phyloP scores from a whole-genome alignment of 2,113 vertebrate genomes.

The Dendropsophus ebraccatus region DNA sequence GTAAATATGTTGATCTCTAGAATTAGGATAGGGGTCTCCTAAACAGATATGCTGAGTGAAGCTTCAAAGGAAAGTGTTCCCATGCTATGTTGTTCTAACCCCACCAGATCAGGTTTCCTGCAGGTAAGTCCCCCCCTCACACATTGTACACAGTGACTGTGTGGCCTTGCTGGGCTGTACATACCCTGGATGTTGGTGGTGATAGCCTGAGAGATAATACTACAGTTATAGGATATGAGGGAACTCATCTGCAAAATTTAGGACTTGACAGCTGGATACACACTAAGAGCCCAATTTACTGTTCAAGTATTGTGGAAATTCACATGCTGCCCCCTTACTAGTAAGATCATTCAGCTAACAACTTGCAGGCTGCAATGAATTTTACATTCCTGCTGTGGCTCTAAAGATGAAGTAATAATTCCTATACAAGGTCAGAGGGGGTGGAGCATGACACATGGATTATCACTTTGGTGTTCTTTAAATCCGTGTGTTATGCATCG shows the following conservation, averaged over 20 bases:
- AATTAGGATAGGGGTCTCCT: conserved; percentile 32
- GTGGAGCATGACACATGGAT: background rate
- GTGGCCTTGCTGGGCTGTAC: conserved; percentile 11
- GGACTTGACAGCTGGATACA: conserved; percentile 28
- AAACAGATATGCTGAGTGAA: conserved; percentile 8
- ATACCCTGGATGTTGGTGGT: background rate
- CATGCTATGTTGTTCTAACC: conserved; percentile 23
- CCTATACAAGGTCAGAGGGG: background rate
- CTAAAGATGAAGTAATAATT: background rate
- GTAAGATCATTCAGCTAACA: background rate
- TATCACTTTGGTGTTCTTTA: background rate
- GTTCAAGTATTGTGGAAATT: background rate
- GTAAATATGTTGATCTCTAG: conserved; percentile 50
- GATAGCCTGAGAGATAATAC: conserved; percentile 24
- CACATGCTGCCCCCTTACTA: background rate
- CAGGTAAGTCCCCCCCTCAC: conserved; percentile 22
- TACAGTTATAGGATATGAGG: background rate
- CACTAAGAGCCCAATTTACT: background rate
- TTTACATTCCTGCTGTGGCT: background rate
- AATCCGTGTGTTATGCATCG: background rate
- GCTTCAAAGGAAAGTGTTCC: conserved; percentile 25
- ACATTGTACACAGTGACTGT: conserved; percentile 4
- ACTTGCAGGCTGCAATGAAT: background rate
- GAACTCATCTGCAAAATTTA: conserved; percentile 18
- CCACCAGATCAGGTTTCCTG: conserved; percentile 17